Percentiles rank a stretch among this genome's conserved stretches.
Evolutionary conservation across 2,888 invertebrate species (phyloP).

Genomic region (Escarpia spicata): DNA sequence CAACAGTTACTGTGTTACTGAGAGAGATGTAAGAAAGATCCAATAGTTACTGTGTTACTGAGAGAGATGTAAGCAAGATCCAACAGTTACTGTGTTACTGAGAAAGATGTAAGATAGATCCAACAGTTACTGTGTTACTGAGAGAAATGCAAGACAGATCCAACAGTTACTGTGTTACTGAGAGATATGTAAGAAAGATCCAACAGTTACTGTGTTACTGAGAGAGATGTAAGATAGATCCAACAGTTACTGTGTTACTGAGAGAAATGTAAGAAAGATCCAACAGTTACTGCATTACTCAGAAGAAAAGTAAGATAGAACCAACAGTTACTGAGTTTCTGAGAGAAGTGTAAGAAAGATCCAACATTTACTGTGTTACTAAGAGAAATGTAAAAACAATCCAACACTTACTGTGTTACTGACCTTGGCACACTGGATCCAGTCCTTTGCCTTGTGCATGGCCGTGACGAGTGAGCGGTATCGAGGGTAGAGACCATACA

Average conservation of each 20-base stretch:
- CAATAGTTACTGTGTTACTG: background rate
- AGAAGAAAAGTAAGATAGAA: too few relatives aligned
- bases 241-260: background rate
- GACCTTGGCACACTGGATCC: conserved; percentile 41
- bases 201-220: background rate
- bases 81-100: background rate
- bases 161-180: background rate
- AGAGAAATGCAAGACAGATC: background rate
- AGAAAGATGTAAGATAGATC: background rate
- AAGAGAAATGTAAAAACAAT: background rate
- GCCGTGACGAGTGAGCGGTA: conserved; percentile 41
- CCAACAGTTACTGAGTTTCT: background rate
- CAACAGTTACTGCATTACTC: too few relatives aligned
- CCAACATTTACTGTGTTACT: background rate
- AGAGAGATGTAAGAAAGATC: conserved; percentile 14
- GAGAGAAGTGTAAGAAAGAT: background rate
- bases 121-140: conserved; percentile 18
- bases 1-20: conserved; percentile 20
- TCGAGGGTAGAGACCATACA: conserved; percentile 43
- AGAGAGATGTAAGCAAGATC: background rate
- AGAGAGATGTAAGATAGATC: background rate
- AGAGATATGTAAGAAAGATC: background rate
- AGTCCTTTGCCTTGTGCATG: conserved; percentile 44
- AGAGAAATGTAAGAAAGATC: background rate
- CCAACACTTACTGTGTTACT: conserved; percentile 23